Evolutionary conservation across 2,888 invertebrate species (phyloP).

Genomic region (Eudemis profundana): DNA sequence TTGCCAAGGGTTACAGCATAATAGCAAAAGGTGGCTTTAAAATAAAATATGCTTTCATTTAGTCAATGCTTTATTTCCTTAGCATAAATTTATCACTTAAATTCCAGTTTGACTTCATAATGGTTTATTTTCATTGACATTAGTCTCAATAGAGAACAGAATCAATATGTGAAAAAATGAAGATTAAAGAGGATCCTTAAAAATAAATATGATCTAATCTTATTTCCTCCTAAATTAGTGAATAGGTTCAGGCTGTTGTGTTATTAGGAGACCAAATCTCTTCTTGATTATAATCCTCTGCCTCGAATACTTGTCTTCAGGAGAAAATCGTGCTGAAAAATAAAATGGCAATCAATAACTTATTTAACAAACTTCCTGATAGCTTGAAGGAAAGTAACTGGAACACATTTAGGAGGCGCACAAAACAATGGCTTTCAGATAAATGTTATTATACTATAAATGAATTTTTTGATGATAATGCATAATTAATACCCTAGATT

Average conservation of each 20-base stretch:
- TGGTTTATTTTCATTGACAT: not conserved
- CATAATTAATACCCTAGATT: too few species aligned
- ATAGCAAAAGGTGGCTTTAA: too few species aligned
- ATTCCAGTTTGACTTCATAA: constrained; percentile 5
- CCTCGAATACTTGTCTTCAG: constrained; percentile 96
- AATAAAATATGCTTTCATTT: not conserved
- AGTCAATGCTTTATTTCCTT: not conserved
- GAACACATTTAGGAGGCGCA: too few species aligned
- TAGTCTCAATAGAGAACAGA: not conserved
- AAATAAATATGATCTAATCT: not conserved
- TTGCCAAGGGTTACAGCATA: too few species aligned
- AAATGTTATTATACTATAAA: too few species aligned
- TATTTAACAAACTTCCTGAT: too few species aligned
- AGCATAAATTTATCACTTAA: not conserved
- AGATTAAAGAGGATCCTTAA: constrained; percentile 4
- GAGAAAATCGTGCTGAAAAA: constrained; percentile 94
- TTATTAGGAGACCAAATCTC: constrained; percentile 93
- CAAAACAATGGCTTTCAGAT: too few species aligned
- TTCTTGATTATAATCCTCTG: constrained; percentile 95
- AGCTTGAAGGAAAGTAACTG: too few species aligned
- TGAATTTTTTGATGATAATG: too few species aligned
- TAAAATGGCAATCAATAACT: constrained; percentile 34
- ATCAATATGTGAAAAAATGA: constrained; percentile 6
- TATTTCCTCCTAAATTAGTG: constrained; percentile 67
- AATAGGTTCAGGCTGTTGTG: constrained; percentile 91